These are phyloP conservation scores for Conchocele bisecta DNA, from an alignment of 2,888 invertebrate species.

Conservation along the genomic window DNA sequence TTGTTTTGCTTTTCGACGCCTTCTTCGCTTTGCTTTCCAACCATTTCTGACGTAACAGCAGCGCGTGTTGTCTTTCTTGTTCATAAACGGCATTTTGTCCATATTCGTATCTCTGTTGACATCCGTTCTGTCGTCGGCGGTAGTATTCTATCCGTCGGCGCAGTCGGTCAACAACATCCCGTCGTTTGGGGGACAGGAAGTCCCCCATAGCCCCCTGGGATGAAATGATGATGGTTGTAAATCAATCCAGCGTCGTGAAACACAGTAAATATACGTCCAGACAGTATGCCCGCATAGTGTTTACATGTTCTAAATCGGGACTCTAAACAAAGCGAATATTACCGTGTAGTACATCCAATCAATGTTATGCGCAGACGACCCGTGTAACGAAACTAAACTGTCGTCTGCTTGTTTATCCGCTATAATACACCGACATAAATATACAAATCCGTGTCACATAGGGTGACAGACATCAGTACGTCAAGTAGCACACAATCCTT, in stretches of 20 bases:
- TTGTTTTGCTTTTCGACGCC: constrained; percentile 83
- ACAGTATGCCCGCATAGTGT: constrained; percentile 13
- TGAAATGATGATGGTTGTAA: constrained; percentile 35
- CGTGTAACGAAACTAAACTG: too few species aligned
- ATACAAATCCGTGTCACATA: neutral
- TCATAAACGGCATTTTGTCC: constrained; percentile 94
- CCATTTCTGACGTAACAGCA: constrained; percentile 93
- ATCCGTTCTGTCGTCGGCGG: constrained; percentile 92
- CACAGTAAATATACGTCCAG: neutral
- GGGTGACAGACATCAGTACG: constrained; percentile 3
- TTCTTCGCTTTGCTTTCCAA: constrained; percentile 95
- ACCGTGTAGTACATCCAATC: too few species aligned
- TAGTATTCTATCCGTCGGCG: constrained; percentile 92
- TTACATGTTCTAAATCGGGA: constrained; percentile 57
- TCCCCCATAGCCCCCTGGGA: constrained; percentile 82
- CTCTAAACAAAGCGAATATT: constrained; percentile 15
- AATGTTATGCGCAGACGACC: constrained; percentile 15
- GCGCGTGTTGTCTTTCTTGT: constrained; percentile 94
- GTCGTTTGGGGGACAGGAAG: constrained; percentile 83
- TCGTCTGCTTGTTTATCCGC: too few species aligned
- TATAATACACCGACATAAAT: neutral
- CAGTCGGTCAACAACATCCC: constrained; percentile 90
- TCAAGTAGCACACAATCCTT: neutral
- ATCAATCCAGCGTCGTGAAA: neutral
- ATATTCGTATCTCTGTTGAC: constrained; percentile 93